phyloP scores from a whole-genome alignment of 2,797 vertebrate genomes.

The Silurus lanzhouensis region DNA sequence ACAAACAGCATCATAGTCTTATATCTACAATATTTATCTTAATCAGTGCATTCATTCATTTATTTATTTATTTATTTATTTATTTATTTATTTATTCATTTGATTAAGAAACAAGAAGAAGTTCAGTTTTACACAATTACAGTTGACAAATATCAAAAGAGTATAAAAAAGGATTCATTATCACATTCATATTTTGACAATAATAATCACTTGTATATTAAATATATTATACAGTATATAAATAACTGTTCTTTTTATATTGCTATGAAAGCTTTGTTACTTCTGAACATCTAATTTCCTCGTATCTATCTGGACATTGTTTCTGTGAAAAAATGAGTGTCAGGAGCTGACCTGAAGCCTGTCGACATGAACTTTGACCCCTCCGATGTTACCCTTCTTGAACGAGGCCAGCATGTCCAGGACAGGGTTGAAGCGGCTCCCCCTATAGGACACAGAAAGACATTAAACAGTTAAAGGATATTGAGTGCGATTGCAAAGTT shows the following conservation, averaged over 20 bases:
- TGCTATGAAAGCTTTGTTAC: background rate
- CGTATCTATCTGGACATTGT: background rate
- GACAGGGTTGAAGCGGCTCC: slow-evolving; percentile 94
- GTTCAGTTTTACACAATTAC: background rate
- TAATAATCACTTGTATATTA: background rate
- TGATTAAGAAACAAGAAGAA: background rate
- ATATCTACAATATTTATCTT: background rate
- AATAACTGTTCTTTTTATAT: background rate
- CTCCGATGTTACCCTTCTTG: slow-evolving; percentile 90
- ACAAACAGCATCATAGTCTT: background rate
- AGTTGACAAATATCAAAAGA: background rate
- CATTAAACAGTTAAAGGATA: background rate
- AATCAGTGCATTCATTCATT: background rate
- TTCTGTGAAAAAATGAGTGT: background rate
- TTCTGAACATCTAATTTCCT: too few relatives aligned
- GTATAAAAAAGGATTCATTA: background rate
- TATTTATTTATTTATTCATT: background rate
- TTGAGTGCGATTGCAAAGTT: too few relatives aligned
- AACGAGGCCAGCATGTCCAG: slow-evolving; percentile 96
- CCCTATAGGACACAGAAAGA: slow-evolving; percentile 69
- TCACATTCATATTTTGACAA: background rate
- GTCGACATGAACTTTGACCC: slow-evolving; percentile 96
- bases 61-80: background rate
- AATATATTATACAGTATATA: too few relatives aligned
- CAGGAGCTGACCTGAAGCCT: slow-evolving; percentile 86